Conservation (phyloP, 2,888 invertebrate species). For the Hermaeophaga mercurialis region DNA sequence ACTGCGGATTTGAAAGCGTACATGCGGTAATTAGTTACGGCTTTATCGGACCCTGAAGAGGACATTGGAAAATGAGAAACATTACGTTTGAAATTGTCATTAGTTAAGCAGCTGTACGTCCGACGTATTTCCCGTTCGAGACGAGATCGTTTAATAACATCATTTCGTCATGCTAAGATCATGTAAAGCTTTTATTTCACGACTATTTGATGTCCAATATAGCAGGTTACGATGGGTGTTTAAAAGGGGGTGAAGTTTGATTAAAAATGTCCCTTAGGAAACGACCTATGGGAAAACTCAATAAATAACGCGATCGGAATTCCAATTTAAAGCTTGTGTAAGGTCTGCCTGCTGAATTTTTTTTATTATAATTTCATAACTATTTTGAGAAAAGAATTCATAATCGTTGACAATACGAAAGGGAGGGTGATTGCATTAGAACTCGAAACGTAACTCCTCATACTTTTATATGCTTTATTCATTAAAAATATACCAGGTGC, state of each 20-base stretch:
- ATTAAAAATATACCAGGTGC: conserved; percentile 6
- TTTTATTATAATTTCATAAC: too few species aligned
- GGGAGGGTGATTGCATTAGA: too few species aligned
- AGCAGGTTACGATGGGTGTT: conserved; percentile 34
- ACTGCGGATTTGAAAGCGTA: too few species aligned
- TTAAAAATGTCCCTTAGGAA: conserved; percentile 41
- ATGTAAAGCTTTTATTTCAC: conserved; percentile 28
- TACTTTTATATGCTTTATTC: conserved; percentile 15
- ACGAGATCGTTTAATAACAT: conserved; percentile 27
- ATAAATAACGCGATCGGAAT: conserved; percentile 48
- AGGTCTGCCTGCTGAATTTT: too few species aligned
- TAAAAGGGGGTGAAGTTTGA: conserved; percentile 45
- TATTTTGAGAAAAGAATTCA: too few species aligned
- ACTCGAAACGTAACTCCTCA: too few species aligned
- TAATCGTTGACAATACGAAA: too few species aligned
- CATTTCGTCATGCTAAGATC: conserved; percentile 31
- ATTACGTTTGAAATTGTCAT: conserved; percentile 2
- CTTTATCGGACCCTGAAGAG: not conserved
- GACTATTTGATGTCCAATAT: conserved; percentile 29
- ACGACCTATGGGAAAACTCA: conserved; percentile 42
- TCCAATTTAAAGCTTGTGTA: conserved; percentile 44
- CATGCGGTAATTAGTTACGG: too few species aligned
- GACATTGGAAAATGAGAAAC: not conserved
- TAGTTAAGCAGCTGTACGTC: conserved; percentile 42
- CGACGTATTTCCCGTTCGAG: conserved; percentile 36